Conservation (phyloP, 2,888 invertebrate species). For the Synanthedon vespiformis region DNA sequence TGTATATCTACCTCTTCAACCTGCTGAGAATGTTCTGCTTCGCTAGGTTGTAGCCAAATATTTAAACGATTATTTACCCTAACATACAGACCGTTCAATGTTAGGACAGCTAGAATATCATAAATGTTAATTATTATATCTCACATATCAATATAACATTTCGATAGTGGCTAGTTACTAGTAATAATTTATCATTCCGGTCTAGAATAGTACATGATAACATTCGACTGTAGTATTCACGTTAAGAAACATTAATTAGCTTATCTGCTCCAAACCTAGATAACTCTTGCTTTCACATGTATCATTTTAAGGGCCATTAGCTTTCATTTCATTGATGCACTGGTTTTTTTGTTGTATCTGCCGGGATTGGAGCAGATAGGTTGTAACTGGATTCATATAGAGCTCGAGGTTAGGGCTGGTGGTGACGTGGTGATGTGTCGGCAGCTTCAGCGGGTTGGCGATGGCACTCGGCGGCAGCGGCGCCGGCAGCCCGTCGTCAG, state of each 20-base stretch:
- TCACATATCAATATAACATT: no score
- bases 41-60: constrained; percentile 36
- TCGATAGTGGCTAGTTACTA: not conserved
- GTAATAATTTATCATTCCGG: not conserved
- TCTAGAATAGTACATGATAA: not conserved
- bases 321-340: not conserved
- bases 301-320: not conserved
- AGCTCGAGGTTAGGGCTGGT: constrained; percentile 51
- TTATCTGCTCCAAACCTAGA: constrained; percentile 53
- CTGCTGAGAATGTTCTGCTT: constrained; percentile 69
- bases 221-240: not conserved
- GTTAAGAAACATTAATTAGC: constrained; percentile 22
- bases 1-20: constrained; percentile 45
- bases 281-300: not conserved
- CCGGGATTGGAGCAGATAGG: constrained; percentile 51
- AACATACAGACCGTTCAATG: not conserved
- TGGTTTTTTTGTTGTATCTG: not conserved
- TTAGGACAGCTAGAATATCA: constrained; percentile 7
- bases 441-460: constrained; percentile 71
- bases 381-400: constrained; percentile 19
- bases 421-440: constrained; percentile 69
- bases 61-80: not conserved
- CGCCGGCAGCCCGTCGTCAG: constrained; percentile 45
- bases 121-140: no score
- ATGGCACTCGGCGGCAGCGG: constrained; percentile 67